Percentiles rank a stretch among this genome's conserved stretches.
Evolutionary conservation across 2,797 vertebrate species (phyloP).

Genomic region (Graptemys geographica): DNA sequence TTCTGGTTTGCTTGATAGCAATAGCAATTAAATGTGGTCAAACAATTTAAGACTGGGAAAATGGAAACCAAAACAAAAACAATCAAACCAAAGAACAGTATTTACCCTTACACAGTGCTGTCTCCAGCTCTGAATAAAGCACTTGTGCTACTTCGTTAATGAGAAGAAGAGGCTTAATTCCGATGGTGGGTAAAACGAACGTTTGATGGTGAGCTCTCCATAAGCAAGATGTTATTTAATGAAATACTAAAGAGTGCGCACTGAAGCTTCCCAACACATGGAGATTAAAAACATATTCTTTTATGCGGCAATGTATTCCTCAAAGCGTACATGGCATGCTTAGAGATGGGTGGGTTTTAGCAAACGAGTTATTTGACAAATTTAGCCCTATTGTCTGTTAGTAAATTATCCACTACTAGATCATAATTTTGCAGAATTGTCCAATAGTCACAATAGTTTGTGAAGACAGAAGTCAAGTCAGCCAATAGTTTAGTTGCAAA

Average conservation of each 20-base stretch:
- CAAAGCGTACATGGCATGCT: rapidly evolving
- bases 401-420: not conserved
- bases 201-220: not conserved
- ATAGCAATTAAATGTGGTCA: rapidly evolving
- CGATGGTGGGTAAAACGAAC: not conserved
- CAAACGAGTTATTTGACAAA: not conserved
- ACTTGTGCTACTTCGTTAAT: rapidly evolving
- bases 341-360: not conserved
- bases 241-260: rapidly evolving
- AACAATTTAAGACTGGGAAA: not conserved
- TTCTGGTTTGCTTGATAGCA: rapidly evolving
- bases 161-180: not conserved
- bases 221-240: rapidly evolving
- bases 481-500: not conserved
- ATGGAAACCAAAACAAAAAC: rapidly evolving
- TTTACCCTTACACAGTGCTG: not conserved
- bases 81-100: rapidly evolving
- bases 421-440: not conserved
- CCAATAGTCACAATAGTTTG: not conserved
- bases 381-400: rapidly evolving
- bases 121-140: not conserved
- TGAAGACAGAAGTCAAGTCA: not conserved
- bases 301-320: rapidly evolving
- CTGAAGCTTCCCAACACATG: rapidly evolving
- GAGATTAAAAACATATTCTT: rapidly evolving